phyloP scores from a whole-genome alignment of 2,113 vertebrate species.

The Oreochromis aureus region DNA sequence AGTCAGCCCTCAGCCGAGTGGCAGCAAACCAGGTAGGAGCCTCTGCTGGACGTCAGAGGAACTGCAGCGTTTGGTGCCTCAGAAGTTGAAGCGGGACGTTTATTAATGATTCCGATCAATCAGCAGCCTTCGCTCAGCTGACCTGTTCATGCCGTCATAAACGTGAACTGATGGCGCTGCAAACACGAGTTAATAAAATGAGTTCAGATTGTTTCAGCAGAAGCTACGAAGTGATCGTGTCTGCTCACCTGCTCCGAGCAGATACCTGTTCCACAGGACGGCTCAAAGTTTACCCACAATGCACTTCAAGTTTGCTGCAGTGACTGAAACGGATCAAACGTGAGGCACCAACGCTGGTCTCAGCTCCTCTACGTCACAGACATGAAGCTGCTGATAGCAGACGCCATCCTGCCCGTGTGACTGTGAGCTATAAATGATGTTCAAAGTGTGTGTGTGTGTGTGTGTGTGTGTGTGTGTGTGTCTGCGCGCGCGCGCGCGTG shows the following conservation, averaged over 20 bases:
- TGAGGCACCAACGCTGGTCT: neutral
- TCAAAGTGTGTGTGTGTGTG: too few relatives aligned
- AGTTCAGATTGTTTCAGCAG: neutral
- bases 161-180: neutral
- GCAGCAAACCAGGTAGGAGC: conserved; percentile 48
- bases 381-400: neutral
- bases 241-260: too few relatives aligned
- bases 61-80: neutral
- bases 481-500: rapidly evolving
- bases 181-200: neutral
- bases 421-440: neutral
- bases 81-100: neutral
- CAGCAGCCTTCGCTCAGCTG: neutral
- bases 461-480: rapidly evolving
- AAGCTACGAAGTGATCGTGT: neutral
- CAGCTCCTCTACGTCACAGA: neutral
- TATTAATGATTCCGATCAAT: neutral
- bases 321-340: neutral
- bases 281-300: neutral
- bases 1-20: conserved; percentile 34
- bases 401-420: neutral
- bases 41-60: neutral
- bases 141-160: neutral
- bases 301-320: neutral
- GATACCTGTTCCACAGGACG: too few relatives aligned